Conservation (phyloP, 1,140 invertebrate genomes). For the Drosophila mayri region DNA sequence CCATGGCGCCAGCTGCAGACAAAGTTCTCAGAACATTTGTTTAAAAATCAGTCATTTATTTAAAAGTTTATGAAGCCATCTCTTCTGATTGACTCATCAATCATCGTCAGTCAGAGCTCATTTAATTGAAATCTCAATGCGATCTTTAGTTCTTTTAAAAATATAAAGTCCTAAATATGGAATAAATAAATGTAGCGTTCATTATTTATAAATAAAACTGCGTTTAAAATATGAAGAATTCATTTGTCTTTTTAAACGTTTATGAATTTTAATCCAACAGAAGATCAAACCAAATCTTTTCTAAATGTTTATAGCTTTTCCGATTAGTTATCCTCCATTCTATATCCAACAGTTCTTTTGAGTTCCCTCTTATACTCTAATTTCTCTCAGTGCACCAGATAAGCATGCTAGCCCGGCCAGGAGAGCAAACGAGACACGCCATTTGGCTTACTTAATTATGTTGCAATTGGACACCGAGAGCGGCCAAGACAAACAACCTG, state of each 20-base stretch:
- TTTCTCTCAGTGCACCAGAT: slow-evolving; percentile 23
- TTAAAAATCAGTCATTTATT: neutral
- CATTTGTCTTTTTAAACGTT: too few species aligned
- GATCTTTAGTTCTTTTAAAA: neutral
- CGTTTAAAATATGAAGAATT: too few species aligned
- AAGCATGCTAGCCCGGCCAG: slow-evolving; percentile 24
- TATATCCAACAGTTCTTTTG: too few species aligned
- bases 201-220: too few species aligned
- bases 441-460: slow-evolving; percentile 80
- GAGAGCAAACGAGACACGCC: slow-evolving; percentile 47
- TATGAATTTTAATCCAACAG: too few species aligned
- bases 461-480: slow-evolving; percentile 72
- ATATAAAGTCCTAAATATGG: too few species aligned
- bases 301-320: too few species aligned
- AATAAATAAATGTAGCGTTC: neutral
- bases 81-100: slow-evolving; percentile 30
- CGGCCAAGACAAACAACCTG: slow-evolving; percentile 37
- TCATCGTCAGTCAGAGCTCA: slow-evolving; percentile 18
- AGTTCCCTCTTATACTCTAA: neutral
- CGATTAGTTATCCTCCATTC: too few species aligned
- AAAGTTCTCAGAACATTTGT: neutral
- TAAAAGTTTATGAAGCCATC: slow-evolving; percentile 28
- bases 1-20: neutral
- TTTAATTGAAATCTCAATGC: slow-evolving; percentile 21
- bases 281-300: too few species aligned